Evolutionary conservation across 1,140 invertebrate genomes (phyloP), one percentile per base, ranked within the genome.

Genomic region (Mamestra configurata): DNA sequence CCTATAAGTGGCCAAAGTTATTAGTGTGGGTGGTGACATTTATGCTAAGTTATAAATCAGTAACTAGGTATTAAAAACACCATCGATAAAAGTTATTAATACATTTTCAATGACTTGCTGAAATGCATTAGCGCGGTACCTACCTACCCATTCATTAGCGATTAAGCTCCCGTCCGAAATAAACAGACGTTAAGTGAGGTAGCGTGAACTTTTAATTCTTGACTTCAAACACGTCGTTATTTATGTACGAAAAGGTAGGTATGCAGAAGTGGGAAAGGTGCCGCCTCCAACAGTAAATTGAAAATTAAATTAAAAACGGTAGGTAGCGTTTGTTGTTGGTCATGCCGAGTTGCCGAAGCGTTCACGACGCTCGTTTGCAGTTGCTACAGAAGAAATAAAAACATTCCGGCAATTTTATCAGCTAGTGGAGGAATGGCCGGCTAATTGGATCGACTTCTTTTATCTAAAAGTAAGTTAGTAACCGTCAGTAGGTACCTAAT

Each of bases 241-340:
- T 76, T 61, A 76, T 76, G 55, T 61, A 64, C 20, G 57, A 20
- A 57, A 46, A 31, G 57, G 35, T 75, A 59, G 35, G 24, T 64
- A 76, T 35, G 55, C 73, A 64, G 57, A 76, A 76, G 57, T 76
- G 40, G 35, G 57, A 49, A 64, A 20, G 55, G 27, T 31, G 27
- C 27, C 27, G 37, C 40, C 43, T 40, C 73, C 24, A 6, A 59
- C 40, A 76, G 40, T 46, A 61, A 85, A 81, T 85, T 81, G 79
- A 82, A 83, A 85, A 82, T 82, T 72, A 85, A 85, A 85, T 82
- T 85, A 82, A 85, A 82, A 78, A 61, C 55, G 72, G 72, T 46
- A 59, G 72, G 72, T 46, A 59, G 40, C 73, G 73, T 76, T 82
- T 84, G 79, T 85, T 82, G 79, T 82, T 75, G 66, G 79, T 71